A percentile compares a stretch with the other conserved stretches of the same genome.
These are phyloP conservation scores for Tiphia femorata DNA, from an alignment of 2,888 invertebrate genomes.

Conservation along the genomic window DNA sequence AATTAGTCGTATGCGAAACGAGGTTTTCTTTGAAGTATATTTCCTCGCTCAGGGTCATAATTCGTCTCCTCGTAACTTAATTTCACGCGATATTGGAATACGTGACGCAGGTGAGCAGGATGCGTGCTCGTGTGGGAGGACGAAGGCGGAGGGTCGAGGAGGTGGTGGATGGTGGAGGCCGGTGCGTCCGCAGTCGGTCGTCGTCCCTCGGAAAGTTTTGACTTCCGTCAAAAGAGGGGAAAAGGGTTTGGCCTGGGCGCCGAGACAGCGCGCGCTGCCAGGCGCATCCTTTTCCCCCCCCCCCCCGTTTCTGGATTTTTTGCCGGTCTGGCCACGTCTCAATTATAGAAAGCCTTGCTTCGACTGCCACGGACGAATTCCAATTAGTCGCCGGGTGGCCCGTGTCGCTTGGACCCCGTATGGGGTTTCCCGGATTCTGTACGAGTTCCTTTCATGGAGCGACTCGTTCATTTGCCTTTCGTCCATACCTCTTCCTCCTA, in stretches of 20 bases:
- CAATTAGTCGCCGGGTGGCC: constrained; percentile 67
- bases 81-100: constrained; percentile 30
- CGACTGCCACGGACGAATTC: constrained; percentile 68
- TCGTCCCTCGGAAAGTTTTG: constrained; percentile 42
- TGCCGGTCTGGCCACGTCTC: constrained; percentile 66
- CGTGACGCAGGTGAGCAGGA: constrained; percentile 17
- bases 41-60: neutral
- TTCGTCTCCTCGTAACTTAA: constrained; percentile 15
- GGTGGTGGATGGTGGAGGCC: too few species aligned
- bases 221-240: constrained; percentile 43
- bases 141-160: too few species aligned
- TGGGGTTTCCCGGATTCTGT: constrained; percentile 69
- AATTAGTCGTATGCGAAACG: constrained; percentile 12
- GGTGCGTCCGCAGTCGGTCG: constrained; percentile 14
- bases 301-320: constrained; percentile 61
- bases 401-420: constrained; percentile 64
- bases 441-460: constrained; percentile 68
- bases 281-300: constrained; percentile 57
- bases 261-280: constrained; percentile 46
- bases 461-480: constrained; percentile 68
- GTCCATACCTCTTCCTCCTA: constrained; percentile 52
- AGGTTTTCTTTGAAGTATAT: constrained; percentile 10
- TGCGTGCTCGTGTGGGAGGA: constrained; percentile 20
- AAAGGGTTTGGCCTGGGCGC: constrained; percentile 50
- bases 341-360: constrained; percentile 69